A percentile compares a stretch with the other conserved stretches of the same genome.
Conservation (phyloP, 1,140 invertebrate genomes). For the Brachionus sp. region DNA sequence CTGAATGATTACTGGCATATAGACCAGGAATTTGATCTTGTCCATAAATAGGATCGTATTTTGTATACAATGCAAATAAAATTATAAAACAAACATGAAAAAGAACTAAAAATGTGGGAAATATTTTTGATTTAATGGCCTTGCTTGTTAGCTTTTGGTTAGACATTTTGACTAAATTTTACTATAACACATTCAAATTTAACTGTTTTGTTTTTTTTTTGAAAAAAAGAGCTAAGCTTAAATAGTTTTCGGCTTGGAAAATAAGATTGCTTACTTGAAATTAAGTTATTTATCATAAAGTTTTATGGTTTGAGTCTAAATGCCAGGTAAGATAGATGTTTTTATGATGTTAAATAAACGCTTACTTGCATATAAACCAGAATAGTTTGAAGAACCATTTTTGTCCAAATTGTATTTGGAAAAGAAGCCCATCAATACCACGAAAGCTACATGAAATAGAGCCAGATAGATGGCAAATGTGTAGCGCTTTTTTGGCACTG, state of each 20-base stretch:
- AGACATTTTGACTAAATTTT: background rate
- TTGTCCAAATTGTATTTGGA: conserved; percentile 1
- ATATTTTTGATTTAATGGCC: conserved; percentile 24
- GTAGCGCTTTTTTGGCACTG: conserved; percentile 28
- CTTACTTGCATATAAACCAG: conserved; percentile 45
- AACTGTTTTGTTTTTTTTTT: background rate
- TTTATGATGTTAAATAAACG: background rate
- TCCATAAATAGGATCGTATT: background rate
- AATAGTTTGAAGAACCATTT: background rate
- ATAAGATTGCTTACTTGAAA: background rate
- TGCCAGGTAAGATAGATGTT: background rate
- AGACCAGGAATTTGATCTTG: background rate
- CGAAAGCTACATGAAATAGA: conserved; percentile 23
- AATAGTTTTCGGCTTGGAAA: background rate
- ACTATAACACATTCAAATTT: background rate
- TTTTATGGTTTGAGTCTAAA: background rate
- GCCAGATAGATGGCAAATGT: conserved; percentile 2
- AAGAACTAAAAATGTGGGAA: conserved; percentile 4
- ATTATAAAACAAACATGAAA: conserved; percentile 44
- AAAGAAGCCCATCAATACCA: conserved; percentile 34
- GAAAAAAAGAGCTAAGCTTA: background rate
- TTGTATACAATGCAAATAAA: conserved; percentile 2
- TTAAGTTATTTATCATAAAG: background rate
- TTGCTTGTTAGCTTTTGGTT: background rate
- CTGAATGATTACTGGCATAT: background rate